Conservation (phyloP, 1,140 invertebrate genomes). For the Leptinotarsa defecta region DNA sequence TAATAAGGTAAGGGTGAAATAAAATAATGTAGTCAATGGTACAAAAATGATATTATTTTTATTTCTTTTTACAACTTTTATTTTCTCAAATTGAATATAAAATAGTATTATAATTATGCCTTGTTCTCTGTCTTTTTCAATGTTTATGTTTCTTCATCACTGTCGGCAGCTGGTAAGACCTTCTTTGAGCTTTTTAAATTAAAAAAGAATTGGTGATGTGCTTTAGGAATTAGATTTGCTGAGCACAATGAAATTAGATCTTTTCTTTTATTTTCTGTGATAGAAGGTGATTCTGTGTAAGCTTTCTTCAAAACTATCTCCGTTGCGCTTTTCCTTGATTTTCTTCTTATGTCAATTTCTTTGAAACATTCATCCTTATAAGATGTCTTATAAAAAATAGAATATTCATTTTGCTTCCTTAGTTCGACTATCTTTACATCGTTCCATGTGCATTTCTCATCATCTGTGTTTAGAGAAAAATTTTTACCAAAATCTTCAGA, state of each 20-base stretch:
- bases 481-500: neutral
- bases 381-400: conserved; percentile 7
- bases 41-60: conserved; percentile 7
- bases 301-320: no score
- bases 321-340: neutral
- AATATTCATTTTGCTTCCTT: neutral
- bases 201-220: neutral
- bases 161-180: neutral
- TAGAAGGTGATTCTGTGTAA: neutral
- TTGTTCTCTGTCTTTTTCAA: conserved; percentile 1
- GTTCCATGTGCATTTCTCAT: neutral
- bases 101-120: conserved; percentile 2
- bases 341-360: no score
- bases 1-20: neutral
- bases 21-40: conserved; percentile 7
- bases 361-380: neutral
- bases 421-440: conserved; percentile 4
- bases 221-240: neutral
- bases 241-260: neutral
- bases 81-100: neutral
- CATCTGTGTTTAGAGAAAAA: neutral
- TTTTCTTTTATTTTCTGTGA: conserved; percentile 10
- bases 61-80: neutral
- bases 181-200: neutral
- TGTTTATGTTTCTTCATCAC: conserved; percentile 6